These are phyloP conservation scores for Zoanthus sociatus DNA, from an alignment of 92 coral and sea anemone genomes.

Conservation along the genomic window DNA sequence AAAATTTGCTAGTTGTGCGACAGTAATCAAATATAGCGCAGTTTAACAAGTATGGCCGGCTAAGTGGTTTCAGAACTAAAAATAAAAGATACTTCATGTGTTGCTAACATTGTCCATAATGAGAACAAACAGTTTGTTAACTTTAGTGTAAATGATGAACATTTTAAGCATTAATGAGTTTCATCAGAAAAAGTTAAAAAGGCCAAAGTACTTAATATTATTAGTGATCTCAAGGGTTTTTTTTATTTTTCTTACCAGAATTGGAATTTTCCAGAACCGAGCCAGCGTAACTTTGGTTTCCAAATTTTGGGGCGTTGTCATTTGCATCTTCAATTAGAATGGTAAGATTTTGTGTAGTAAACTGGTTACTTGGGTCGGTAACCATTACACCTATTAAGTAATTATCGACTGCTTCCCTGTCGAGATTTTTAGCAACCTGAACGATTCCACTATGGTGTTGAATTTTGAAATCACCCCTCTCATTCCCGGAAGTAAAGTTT, in stretches of 20 bases:
- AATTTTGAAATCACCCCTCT: constrained; percentile 63
- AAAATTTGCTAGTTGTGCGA: too few relatives aligned
- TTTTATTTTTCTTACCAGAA: constrained; percentile 3
- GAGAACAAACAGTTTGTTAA: too few relatives aligned
- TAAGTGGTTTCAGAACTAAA: too few relatives aligned
- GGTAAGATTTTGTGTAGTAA: constrained; percentile 58
- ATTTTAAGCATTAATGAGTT: too few relatives aligned
- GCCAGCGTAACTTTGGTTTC: constrained; percentile 62
- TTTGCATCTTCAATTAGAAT: constrained; percentile 82
- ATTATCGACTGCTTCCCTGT: constrained; percentile 77
- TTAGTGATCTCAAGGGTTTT: too few relatives aligned
- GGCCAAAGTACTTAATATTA: too few relatives aligned
- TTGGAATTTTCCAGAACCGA: constrained; percentile 73
- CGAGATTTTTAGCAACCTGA: constrained; percentile 70
- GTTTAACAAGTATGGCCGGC: too few relatives aligned
- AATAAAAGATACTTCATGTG: too few relatives aligned
- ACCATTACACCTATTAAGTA: constrained; percentile 74
- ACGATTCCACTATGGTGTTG: constrained; percentile 66
- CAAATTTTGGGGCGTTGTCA: constrained; percentile 86
- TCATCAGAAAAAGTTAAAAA: too few relatives aligned
- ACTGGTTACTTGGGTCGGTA: constrained; percentile 72
- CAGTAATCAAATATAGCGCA: too few relatives aligned
- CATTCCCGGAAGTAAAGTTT: constrained; percentile 69
- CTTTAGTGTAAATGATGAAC: too few relatives aligned
- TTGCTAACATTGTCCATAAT: too few relatives aligned